Conservation (phyloP, 2,888 invertebrate genomes). For the Brachyptera putata region DNA sequence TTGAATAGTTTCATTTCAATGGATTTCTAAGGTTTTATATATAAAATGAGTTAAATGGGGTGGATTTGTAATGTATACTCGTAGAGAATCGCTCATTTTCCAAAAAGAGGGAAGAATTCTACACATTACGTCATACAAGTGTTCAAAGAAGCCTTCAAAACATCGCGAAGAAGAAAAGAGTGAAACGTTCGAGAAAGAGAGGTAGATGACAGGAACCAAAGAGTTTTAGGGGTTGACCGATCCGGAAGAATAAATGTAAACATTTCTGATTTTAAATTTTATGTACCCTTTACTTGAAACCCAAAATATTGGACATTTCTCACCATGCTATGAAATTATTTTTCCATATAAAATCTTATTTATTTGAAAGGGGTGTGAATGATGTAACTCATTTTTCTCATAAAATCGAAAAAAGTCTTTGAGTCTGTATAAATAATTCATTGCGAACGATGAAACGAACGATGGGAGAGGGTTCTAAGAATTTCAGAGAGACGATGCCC, state of each 20-base stretch:
- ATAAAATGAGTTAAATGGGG: constrained; percentile 19
- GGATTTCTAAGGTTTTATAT: constrained; percentile 9
- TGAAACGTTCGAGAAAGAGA: too few species aligned
- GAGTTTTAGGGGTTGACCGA: too few species aligned
- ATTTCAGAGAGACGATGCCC: too few species aligned
- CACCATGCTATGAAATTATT: too few species aligned
- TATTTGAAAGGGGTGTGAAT: constrained; percentile 18
- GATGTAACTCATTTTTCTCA: constrained; percentile 9
- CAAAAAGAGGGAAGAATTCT: neutral
- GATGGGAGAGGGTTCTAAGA: too few species aligned
- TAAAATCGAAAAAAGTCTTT: neutral
- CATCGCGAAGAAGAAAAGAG: neutral
- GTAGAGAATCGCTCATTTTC: neutral
- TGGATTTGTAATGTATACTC: constrained; percentile 11
- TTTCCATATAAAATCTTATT: too few species aligned
- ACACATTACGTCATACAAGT: neutral
- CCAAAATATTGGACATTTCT: neutral
- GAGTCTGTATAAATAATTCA: constrained; percentile 16
- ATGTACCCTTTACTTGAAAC: constrained; percentile 8
- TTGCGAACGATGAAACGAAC: neutral
- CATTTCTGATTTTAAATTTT: neutral
- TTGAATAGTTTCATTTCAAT: neutral
- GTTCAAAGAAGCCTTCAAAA: too few species aligned
- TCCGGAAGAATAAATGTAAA: neutral
- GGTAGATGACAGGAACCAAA: too few species aligned